phyloP scores from a whole-genome alignment of 1,140 invertebrate species.

The Orussus abietinus region DNA sequence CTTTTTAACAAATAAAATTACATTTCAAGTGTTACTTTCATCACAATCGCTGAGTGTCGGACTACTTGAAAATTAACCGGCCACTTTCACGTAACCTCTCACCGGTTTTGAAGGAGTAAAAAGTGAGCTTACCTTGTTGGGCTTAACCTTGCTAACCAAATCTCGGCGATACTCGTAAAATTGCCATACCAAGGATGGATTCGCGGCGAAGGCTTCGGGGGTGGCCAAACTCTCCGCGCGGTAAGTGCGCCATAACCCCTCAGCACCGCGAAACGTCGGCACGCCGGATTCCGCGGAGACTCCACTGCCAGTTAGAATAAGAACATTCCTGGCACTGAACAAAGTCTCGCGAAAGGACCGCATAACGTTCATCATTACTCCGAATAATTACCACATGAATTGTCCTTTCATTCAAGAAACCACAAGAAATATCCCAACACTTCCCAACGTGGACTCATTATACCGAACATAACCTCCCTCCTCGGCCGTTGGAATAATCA shows the following conservation, averaged over 20 bases:
- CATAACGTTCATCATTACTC: slow-evolving; percentile 32
- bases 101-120: slow-evolving; percentile 8
- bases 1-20: too few relatives aligned
- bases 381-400: too few relatives aligned
- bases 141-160: slow-evolving; percentile 60
- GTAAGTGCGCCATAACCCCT: slow-evolving; percentile 75
- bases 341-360: slow-evolving; percentile 59
- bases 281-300: slow-evolving; percentile 79
- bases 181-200: slow-evolving; percentile 75
- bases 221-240: slow-evolving; percentile 64
- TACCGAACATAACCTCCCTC: too few relatives aligned
- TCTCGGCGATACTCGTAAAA: slow-evolving; percentile 75
- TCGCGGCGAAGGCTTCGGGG: slow-evolving; percentile 60
- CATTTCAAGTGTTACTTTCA: too few relatives aligned
- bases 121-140: slow-evolving; percentile 59
- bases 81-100: too few relatives aligned
- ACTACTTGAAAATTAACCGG: too few relatives aligned
- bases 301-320: slow-evolving; percentile 74
- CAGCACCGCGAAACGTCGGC: slow-evolving; percentile 74
- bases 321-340: slow-evolving; percentile 56
- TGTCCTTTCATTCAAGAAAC: too few relatives aligned
- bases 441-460: too few relatives aligned
- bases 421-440: too few relatives aligned
- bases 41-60: too few relatives aligned
- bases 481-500: too few relatives aligned